Percentiles rank a stretch among this genome's conserved stretches.
Evolutionary conservation across 1,140 invertebrate genomes (phyloP).

Genomic region (Sinonovacula constricta): DNA sequence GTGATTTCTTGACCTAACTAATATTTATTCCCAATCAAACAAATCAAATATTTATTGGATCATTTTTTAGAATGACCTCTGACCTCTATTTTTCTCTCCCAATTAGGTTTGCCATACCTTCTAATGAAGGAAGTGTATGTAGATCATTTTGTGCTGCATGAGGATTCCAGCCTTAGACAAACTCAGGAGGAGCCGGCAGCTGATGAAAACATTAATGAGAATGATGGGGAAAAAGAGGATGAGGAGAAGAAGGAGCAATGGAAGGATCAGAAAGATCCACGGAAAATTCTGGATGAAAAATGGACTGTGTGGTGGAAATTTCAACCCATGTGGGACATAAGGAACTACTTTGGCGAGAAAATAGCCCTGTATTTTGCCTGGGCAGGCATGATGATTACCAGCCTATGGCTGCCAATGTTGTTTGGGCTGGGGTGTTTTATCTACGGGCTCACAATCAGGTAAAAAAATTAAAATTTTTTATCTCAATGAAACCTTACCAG

Average conservation of each 20-base stretch:
- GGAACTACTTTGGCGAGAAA: conserved; percentile 80
- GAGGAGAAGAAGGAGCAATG: not conserved
- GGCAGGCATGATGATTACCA: conserved; percentile 74
- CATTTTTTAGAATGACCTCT: no score
- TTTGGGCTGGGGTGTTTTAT: conserved; percentile 77
- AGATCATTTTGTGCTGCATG: conserved; percentile 77
- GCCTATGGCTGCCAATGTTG: conserved; percentile 77
- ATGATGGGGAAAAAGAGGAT: not conserved
- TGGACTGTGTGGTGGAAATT: conserved; percentile 73
- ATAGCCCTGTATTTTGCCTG: conserved; percentile 80
- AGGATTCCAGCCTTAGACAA: conserved; percentile 64
- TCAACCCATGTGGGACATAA: conserved; percentile 77
- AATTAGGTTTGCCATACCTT: conserved; percentile 75
- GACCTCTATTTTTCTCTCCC: not conserved
- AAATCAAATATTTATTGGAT: no score
- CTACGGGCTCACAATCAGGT: conserved; percentile 76
- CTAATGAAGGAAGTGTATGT: conserved; percentile 74
- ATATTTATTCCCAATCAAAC: no score
- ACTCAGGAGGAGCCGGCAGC: conserved; percentile 45
- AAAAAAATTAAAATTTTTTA: no score
- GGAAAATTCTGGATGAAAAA: conserved; percentile 67
- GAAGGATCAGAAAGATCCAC: conserved; percentile 52
- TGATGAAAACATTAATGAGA: no score
- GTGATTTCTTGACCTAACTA: no score
- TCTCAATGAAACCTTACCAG: no score